Conservation (phyloP, 2,888 invertebrate species). For the Drosophila tanythrix region DNA sequence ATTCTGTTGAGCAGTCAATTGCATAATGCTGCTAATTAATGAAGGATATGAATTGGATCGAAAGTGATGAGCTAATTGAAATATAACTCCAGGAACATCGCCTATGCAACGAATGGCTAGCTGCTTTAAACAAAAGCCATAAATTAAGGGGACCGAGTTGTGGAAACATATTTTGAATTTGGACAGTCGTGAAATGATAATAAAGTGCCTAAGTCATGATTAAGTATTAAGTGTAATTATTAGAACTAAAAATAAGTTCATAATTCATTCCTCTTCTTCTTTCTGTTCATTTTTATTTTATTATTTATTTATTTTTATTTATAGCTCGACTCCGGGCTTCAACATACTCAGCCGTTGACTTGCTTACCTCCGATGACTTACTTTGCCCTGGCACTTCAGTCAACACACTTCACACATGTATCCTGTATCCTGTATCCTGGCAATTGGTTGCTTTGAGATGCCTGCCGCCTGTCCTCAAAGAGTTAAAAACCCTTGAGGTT, state of each 20-base stretch:
- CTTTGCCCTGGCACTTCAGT: constrained; percentile 52
- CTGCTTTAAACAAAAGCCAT: neutral
- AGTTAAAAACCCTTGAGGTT: constrained; percentile 31
- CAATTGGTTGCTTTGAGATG: constrained; percentile 29
- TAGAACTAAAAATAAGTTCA: neutral
- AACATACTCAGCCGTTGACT: constrained; percentile 35
- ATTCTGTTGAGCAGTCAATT: neutral
- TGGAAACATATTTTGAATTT: neutral
- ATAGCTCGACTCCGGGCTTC: constrained; percentile 1
- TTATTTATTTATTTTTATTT: constrained; percentile 1
- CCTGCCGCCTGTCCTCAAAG: constrained; percentile 31
- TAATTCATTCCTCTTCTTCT: neutral
- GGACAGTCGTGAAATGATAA: neutral
- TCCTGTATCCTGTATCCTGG: constrained; percentile 27
- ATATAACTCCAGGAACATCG: neutral
- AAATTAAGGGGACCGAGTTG: neutral
- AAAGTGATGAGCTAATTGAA: neutral
- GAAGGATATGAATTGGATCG: neutral
- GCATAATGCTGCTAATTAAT: neutral
- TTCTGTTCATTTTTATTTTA: neutral
- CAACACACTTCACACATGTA: constrained; percentile 1
- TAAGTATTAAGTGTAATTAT: neutral
- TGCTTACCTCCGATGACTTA: constrained; percentile 16
- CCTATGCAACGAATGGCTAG: too few relatives aligned
- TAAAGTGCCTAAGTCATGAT: neutral